Evolutionary conservation across 2,113 vertebrate species (phyloP).

Genomic region (Caloenas nicobarica): DNA sequence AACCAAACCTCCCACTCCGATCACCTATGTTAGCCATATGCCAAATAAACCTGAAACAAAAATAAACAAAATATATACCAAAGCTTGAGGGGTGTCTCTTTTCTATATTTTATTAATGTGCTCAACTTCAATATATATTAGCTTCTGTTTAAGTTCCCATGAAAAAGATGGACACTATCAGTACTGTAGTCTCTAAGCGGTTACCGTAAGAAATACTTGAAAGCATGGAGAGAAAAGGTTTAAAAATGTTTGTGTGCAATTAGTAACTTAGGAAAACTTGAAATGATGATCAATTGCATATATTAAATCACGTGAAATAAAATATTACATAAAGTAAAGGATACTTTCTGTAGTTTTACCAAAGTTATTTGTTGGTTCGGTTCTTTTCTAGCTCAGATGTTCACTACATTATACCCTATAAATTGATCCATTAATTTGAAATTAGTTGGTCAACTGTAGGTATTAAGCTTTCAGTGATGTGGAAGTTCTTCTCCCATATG

Average conservation of each 20-base stretch:
- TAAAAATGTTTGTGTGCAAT: neutral
- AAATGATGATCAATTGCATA: rapidly evolving
- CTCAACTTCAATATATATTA: neutral
- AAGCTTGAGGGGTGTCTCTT: neutral
- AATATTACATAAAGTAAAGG: neutral
- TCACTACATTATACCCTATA: neutral
- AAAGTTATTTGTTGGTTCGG: neutral
- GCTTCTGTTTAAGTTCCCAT: neutral
- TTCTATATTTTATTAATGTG: neutral
- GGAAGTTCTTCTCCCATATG: neutral
- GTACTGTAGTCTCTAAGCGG: neutral
- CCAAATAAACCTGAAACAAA: neutral
- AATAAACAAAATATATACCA: neutral
- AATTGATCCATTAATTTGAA: neutral
- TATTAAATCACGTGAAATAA: neutral
- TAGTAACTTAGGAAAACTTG: neutral
- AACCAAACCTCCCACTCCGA: neutral
- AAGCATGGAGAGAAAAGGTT: neutral
- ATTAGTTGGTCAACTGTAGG: neutral
- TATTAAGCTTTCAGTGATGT: neutral
- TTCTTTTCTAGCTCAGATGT: neutral
- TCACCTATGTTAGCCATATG: neutral
- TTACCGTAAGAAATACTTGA: neutral
- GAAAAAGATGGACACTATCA: neutral
- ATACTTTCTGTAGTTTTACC: neutral